A percentile compares a stretch with the other conserved stretches of the same genome.
Evolutionary conservation across 2,113 vertebrate genomes (phyloP).

Genomic region (Chauna torquata): DNA sequence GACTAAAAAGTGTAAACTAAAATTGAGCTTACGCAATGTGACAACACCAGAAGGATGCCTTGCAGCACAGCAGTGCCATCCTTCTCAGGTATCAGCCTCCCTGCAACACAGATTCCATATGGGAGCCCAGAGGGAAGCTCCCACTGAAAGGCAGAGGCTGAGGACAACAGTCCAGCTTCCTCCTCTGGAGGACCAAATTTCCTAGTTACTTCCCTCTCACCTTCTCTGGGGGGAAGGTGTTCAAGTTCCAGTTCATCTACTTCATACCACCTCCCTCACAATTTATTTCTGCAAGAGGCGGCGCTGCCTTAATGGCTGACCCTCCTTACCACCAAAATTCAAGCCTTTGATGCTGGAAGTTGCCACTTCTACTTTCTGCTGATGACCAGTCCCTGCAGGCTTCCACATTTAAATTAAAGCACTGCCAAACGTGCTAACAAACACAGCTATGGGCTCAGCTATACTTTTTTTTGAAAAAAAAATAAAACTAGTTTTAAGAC

Average conservation of each 20-base stretch:
- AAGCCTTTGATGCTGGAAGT: slow-evolving; percentile 28
- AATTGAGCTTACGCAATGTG: background rate
- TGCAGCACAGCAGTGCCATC: slow-evolving; percentile 14
- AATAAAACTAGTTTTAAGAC: background rate
- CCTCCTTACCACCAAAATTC: background rate
- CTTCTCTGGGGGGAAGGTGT: background rate
- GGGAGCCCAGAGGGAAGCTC: slow-evolving; percentile 27
- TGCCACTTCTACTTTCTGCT: background rate
- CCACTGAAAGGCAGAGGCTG: background rate
- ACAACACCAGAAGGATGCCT: background rate
- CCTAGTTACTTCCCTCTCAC: background rate
- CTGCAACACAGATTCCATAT: background rate
- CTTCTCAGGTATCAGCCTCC: slow-evolving; percentile 10
- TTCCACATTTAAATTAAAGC: background rate
- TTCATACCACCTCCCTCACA: background rate
- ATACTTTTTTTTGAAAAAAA: background rate
- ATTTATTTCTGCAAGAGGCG: background rate
- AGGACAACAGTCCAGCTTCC: background rate
- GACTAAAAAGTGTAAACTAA: background rate
- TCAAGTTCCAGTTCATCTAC: background rate
- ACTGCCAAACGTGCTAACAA: background rate
- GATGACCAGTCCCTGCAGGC: background rate
- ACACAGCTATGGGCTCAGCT: background rate
- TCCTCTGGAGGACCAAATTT: background rate
- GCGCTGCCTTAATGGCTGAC: background rate